Evolutionary conservation across 2,888 invertebrate genomes (phyloP).

Genomic region (Eupithecia subfuscata): DNA sequence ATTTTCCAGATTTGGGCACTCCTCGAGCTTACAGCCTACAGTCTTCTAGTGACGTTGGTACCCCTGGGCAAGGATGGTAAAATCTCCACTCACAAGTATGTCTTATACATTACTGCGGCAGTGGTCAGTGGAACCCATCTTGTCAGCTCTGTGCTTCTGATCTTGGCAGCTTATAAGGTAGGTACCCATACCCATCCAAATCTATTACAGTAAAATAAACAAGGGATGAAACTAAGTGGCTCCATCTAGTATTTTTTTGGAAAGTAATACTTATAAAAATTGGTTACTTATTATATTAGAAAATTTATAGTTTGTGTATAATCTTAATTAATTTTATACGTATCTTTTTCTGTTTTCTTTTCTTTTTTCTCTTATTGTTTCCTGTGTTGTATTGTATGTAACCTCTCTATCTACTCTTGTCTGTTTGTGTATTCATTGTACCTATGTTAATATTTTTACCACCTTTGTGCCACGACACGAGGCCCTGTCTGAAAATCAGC

Average conservation of each 20-base stretch:
- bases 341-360: too few relatives aligned
- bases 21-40: slow-evolving; percentile 65
- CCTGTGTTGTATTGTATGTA: too few relatives aligned
- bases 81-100: slow-evolving; percentile 62
- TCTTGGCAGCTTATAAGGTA: slow-evolving; percentile 72
- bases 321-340: too few relatives aligned
- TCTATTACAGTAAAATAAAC: background rate
- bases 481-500: too few relatives aligned
- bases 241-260: background rate
- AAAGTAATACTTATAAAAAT: background rate
- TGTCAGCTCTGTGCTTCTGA: slow-evolving; percentile 66
- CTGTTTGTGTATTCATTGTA: too few relatives aligned
- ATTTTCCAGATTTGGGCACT: slow-evolving; percentile 69
- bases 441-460: too few relatives aligned
- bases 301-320: too few relatives aligned
- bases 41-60: slow-evolving; percentile 67
- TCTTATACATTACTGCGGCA: slow-evolving; percentile 65
- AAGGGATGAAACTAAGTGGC: background rate
- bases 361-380: too few relatives aligned
- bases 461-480: too few relatives aligned
- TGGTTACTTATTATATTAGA: background rate
- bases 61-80: slow-evolving; percentile 64
- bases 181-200: too few relatives aligned
- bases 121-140: slow-evolving; percentile 68
- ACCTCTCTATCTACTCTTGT: too few relatives aligned